Percentiles rank a stretch among this genome's conserved stretches.
Conservation (phyloP, 1,140 invertebrate genomes). For the Musca domestica region DNA sequence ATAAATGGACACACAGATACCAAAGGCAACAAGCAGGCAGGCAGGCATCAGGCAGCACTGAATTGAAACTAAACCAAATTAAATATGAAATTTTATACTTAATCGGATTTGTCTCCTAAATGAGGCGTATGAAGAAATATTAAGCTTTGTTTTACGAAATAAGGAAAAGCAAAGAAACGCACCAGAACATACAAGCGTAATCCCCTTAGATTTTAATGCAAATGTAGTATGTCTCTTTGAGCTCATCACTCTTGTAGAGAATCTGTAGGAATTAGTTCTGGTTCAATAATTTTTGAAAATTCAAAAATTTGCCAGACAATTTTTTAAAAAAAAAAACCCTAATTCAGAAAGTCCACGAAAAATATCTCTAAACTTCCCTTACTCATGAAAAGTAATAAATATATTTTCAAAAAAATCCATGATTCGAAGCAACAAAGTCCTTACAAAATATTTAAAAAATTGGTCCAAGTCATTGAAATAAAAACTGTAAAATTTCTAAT, state of each 20-base stretch:
- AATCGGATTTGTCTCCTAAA: conserved; percentile 22
- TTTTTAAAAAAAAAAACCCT: too few relatives aligned
- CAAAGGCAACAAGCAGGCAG: not conserved
- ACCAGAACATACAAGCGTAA: not conserved
- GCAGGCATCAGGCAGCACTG: not conserved
- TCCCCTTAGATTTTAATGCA: not conserved
- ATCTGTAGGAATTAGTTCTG: too few relatives aligned
- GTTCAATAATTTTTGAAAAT: too few relatives aligned
- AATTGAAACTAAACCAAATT: not conserved
- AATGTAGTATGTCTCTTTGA: not conserved
- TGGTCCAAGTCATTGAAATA: too few relatives aligned
- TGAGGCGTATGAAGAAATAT: conserved; percentile 20
- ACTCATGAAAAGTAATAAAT: too few relatives aligned
- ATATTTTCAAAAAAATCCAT: too few relatives aligned
- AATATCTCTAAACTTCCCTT: too few relatives aligned
- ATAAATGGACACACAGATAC: not conserved
- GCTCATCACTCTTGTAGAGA: not conserved
- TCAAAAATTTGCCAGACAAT: too few relatives aligned
- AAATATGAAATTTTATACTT: conserved; percentile 21
- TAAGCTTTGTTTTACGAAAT: conserved; percentile 3
- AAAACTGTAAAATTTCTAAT: too few relatives aligned
- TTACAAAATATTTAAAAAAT: too few relatives aligned
- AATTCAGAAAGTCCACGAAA: too few relatives aligned
- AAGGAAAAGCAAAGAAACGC: not conserved
- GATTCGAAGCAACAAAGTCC: too few relatives aligned